These are phyloP conservation scores for Melinopterus prodromus DNA, from an alignment of 2,888 invertebrate species.

Conservation along the genomic window DNA sequence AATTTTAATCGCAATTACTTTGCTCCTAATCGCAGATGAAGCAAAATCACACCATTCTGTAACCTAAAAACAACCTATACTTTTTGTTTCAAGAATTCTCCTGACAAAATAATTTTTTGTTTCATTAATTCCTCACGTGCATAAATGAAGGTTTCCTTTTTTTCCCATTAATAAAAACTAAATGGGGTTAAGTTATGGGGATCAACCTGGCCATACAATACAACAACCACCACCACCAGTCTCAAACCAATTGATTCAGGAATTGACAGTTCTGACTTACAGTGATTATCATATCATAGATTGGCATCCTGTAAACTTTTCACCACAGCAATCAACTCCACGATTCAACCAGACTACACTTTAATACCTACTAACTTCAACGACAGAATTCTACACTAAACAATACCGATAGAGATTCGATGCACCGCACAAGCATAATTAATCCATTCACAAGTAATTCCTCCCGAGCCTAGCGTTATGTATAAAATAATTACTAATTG, in stretches of 20 bases:
- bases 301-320: neutral
- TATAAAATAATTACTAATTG: neutral
- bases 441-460: neutral
- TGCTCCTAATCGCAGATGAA: no score
- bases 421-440: neutral
- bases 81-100: no score
- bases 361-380: neutral
- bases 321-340: neutral
- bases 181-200: no score
- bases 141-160: no score
- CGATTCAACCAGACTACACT: neutral
- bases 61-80: no score
- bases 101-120: no score
- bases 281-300: neutral
- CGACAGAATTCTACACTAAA: neutral
- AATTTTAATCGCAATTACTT: no score
- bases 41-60: no score
- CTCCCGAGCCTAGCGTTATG: neutral
- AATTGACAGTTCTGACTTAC: neutral
- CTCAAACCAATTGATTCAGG: neutral
- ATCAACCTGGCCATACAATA: no score
- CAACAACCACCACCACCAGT: no score
- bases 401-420: neutral
- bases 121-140: no score
- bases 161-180: no score